Evolutionary conservation across 2,888 invertebrate species (phyloP), one percentile per base, ranked within the genome.

Genomic region (Lydus trimaculatus): DNA sequence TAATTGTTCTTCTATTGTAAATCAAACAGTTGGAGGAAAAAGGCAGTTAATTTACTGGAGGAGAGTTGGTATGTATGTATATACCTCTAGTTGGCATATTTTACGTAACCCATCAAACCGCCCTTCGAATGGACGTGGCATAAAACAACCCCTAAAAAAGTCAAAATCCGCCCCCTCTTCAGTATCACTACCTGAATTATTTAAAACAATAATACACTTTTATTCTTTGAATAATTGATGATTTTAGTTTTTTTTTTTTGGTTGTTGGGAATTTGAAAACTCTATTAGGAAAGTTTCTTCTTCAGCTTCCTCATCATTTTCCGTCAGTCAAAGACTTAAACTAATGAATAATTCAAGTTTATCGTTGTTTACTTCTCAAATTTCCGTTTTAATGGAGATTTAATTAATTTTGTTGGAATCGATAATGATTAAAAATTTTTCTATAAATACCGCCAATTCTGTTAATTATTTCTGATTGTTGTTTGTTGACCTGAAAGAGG

Each of bases 181-280:
- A 31, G 61, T 58, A 58, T 58, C 62, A 17, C 66, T 43, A 3
- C 28, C 28, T 56, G 39, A 63, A 36, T 36, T 56, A 61, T 60
- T 67, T 67, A 39, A 64, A 67, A 67, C 67, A 67, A 67, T 64
- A 52, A 58, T 39, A 58, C 58, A 58, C 52, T 58, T 52, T 67
- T 67, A 52, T 63, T 58, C 33, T 33, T 31, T 20, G 2, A 9
- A 11, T 17, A n/a, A n/a, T 59, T 59, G 13, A 28, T 58, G 58
- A 23, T 58, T 28, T 28, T 4, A 4, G 28, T 58, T 56, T 25
- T 25, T 13, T n/a, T 36, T 23, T 36, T 39, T 39, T n/a, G 33
- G 2, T 11, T 36, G 2, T 3, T 11, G 36, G 13, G 1, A 13
- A 36, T 11, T 13, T 13, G 13, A 36, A 36, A 11, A 36, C 1